These are phyloP conservation scores for Pelecanus crispus DNA, from an alignment of 2,113 vertebrate species.

Conservation along the genomic window DNA sequence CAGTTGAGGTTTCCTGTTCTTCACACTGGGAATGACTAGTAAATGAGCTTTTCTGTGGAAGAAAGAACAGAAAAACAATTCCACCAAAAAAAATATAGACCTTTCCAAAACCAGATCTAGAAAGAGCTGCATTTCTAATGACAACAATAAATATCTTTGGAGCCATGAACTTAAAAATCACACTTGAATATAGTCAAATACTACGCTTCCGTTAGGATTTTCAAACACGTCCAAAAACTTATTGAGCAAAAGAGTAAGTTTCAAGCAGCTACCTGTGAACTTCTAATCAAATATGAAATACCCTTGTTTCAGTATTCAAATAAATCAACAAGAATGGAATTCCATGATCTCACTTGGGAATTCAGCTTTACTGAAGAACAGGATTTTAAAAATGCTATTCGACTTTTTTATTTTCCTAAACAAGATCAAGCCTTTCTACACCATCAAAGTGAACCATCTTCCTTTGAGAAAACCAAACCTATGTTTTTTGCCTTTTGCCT, in stretches of 20 bases:
- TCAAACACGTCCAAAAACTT: not conserved
- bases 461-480: not conserved
- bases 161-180: not conserved
- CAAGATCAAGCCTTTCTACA: not conserved
- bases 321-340: not conserved
- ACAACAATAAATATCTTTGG: not conserved
- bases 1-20: constrained; percentile 32
- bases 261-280: not conserved
- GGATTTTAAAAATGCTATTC: not conserved
- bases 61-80: not conserved
- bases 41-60: not conserved
- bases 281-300: not conserved
- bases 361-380: not conserved
- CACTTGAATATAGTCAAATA: not conserved
- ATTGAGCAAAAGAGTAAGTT: not conserved
- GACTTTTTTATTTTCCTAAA: not conserved
- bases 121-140: not conserved
- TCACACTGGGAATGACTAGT: not conserved
- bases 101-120: not conserved
- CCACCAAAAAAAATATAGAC: not conserved
- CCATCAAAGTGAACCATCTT: not conserved
- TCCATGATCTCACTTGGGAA: not conserved
- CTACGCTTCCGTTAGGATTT: not conserved
- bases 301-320: not conserved
- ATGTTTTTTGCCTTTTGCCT: not conserved